These are phyloP conservation scores for Limnodromus scolopaceus DNA, from an alignment of 2,797 vertebrate species.

Conservation along the genomic window DNA sequence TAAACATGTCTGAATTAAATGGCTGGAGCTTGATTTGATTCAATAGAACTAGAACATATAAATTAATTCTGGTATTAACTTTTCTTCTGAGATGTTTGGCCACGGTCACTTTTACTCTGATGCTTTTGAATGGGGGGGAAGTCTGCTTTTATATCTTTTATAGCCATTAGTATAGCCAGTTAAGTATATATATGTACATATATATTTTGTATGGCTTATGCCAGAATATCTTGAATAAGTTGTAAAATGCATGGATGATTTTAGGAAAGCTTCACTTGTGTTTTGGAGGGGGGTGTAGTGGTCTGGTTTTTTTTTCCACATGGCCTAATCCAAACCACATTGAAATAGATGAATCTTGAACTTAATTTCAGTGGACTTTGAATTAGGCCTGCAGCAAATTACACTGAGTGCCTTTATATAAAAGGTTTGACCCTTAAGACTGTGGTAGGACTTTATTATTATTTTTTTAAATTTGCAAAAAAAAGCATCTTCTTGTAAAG, in stretches of 20 bases:
- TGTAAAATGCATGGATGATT: background rate
- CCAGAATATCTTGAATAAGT: background rate
- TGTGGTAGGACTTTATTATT: background rate
- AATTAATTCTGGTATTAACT: background rate
- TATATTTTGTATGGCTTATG: background rate
- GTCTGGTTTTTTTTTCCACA: background rate
- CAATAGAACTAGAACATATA: background rate
- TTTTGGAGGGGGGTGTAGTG: fast-evolving
- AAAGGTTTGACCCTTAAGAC: background rate
- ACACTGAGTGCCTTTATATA: background rate
- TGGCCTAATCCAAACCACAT: background rate
- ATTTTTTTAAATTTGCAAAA: background rate
- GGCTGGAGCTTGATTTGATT: background rate
- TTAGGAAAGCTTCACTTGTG: background rate
- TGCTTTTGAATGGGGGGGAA: background rate
- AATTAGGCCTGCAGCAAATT: background rate
- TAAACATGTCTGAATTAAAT: background rate
- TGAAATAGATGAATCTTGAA: background rate
- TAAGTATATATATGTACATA: background rate
- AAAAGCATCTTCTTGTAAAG: background rate
- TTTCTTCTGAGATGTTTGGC: background rate
- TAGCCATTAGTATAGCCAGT: background rate
- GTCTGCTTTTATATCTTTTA: background rate
- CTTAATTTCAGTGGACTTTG: background rate
- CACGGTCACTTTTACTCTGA: background rate